These are phyloP conservation scores for Fissipunctia ypsillon DNA, from an alignment of 2,888 invertebrate species.

Conservation along the genomic window DNA sequence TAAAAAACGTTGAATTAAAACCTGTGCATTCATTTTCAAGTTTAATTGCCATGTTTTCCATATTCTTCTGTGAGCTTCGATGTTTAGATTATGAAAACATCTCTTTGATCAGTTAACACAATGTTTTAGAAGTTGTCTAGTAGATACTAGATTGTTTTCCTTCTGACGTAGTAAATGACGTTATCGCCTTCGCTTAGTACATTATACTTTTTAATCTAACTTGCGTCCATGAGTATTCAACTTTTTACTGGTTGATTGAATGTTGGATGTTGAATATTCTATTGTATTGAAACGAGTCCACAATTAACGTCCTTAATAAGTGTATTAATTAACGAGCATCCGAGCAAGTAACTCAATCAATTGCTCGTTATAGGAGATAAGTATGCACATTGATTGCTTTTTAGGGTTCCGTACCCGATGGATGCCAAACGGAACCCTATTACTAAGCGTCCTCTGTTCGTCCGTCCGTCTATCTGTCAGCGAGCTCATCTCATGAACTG, in stretches of 20 bases:
- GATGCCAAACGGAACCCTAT: no score
- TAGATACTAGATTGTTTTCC: constrained; percentile 32
- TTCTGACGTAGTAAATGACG: constrained; percentile 59
- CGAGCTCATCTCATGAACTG: no score
- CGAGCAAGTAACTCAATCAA: constrained; percentile 60
- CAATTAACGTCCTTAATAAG: constrained; percentile 48
- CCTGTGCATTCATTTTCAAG: constrained; percentile 1
- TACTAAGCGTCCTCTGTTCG: no score
- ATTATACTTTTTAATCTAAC: constrained; percentile 27
- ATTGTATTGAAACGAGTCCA: constrained; percentile 47
- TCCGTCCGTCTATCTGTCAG: no score
- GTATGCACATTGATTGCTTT: constrained; percentile 58
- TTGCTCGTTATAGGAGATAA: constrained; percentile 53
- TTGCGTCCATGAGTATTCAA: constrained; percentile 20
- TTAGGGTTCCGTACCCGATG: no score
- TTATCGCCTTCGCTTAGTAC: constrained; percentile 19
- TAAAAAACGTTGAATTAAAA: constrained; percentile 15
- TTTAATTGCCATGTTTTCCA: constrained; percentile 14
- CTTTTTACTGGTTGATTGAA: constrained; percentile 27
- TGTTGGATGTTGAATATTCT: constrained; percentile 31
- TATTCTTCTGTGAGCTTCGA: constrained; percentile 29
- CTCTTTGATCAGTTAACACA: constrained; percentile 67
- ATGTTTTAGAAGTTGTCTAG: constrained; percentile 50
- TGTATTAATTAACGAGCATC: constrained; percentile 50
- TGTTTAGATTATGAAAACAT: constrained; percentile 55